A percentile compares a stretch with the other conserved stretches of the same genome.
phyloP scores from a whole-genome alignment of 2,797 vertebrate genomes.

The Glyptemys insculpta region DNA sequence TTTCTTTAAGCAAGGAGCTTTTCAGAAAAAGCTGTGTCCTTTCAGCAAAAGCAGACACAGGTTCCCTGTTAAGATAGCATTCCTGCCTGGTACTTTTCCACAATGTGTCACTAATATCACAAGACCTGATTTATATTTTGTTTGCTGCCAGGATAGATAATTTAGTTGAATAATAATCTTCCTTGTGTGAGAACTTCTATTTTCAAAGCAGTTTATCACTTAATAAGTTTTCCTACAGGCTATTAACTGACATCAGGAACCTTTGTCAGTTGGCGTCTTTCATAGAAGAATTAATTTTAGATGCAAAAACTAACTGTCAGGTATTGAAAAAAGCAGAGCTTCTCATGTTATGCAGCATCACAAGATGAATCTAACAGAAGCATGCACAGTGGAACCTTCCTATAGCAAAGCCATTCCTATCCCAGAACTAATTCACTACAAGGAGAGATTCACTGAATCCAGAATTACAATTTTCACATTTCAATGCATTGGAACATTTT shows the following conservation, averaged over 20 bases:
- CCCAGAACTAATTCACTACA: background rate
- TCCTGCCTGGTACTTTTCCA: background rate
- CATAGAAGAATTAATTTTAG: background rate
- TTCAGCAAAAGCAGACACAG: fast-evolving
- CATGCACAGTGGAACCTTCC: background rate
- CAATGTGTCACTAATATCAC: background rate
- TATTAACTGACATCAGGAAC: conserved; percentile 32
- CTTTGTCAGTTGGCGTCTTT: background rate
- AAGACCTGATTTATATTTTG: background rate
- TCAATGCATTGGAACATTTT: background rate
- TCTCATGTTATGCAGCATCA: fast-evolving
- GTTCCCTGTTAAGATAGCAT: background rate
- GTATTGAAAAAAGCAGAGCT: background rate
- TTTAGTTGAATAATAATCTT: background rate
- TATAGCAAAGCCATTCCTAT: background rate
- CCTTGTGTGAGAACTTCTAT: background rate
- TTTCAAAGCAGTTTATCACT: conserved; percentile 12
- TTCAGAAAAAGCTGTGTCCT: fast-evolving
- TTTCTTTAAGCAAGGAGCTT: background rate
- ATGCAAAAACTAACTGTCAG: background rate
- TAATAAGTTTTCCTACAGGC: conserved; percentile 43
- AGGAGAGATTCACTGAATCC: background rate
- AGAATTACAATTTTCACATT: background rate
- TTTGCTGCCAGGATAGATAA: background rate
- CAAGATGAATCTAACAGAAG: background rate